Conservation (phyloP, 2,888 invertebrate species). For the Scaptomyza polygonia region DNA sequence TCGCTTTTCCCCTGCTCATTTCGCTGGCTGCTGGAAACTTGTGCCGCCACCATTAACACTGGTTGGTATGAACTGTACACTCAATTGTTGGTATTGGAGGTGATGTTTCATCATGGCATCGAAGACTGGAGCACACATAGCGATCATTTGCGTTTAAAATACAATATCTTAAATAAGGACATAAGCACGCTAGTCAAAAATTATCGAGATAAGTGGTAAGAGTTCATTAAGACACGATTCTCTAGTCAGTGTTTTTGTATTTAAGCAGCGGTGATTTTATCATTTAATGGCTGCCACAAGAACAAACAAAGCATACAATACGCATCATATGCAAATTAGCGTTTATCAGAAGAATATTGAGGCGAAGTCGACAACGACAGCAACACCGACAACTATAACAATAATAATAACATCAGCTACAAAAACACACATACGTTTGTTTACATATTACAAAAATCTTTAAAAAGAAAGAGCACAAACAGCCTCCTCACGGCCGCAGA, state of each 20-base stretch:
- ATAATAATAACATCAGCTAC: slow-evolving; percentile 30
- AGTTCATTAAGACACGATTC: neutral
- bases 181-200: slow-evolving; percentile 59
- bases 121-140: slow-evolving; percentile 69
- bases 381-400: slow-evolving; percentile 39
- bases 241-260: slow-evolving; percentile 11
- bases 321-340: slow-evolving; percentile 58
- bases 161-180: slow-evolving; percentile 68
- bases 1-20: slow-evolving; percentile 79
- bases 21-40: slow-evolving; percentile 83
- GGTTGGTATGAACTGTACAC: slow-evolving; percentile 77
- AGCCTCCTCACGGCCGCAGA: slow-evolving; percentile 25
- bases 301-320: slow-evolving; percentile 19
- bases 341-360: slow-evolving; percentile 55
- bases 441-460: slow-evolving; percentile 68
- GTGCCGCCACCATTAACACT: slow-evolving; percentile 79
- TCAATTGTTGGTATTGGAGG: slow-evolving; percentile 81
- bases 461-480: slow-evolving; percentile 44
- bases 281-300: slow-evolving; percentile 19
- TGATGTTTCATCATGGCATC: slow-evolving; percentile 80
- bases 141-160: slow-evolving; percentile 64
- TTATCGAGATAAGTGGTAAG: slow-evolving; percentile 73
- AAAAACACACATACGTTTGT: slow-evolving; percentile 54
- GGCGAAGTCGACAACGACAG: slow-evolving; percentile 20
- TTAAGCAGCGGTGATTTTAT: slow-evolving; percentile 12